A percentile compares a stretch with the other conserved stretches of the same genome.
Conservation (phyloP, 2,797 vertebrate species). For the Oryzias sinensis region DNA sequence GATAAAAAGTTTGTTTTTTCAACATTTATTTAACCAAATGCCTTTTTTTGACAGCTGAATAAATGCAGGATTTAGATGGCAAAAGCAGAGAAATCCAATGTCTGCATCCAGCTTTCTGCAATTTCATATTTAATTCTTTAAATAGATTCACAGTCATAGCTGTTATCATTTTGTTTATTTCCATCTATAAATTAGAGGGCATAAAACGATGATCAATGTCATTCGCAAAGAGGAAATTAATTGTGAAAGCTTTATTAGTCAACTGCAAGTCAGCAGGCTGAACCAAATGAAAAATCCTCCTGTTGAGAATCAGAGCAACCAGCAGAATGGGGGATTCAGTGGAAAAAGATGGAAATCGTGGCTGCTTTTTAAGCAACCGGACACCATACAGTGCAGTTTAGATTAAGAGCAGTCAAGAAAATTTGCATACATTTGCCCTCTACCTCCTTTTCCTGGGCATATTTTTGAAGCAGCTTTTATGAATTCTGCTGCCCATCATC, state of each 20-base stretch:
- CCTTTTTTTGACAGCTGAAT: conserved; percentile 35
- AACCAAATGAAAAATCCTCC: conserved; percentile 34
- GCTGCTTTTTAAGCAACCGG: conserved; percentile 23
- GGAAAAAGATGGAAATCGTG: conserved; percentile 45
- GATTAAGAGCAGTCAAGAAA: conserved; percentile 21
- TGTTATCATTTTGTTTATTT: conserved; percentile 72
- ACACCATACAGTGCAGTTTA: conserved; percentile 7
- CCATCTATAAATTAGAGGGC: conserved; percentile 73
- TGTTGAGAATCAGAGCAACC: conserved; percentile 18
- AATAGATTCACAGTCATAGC: conserved; percentile 56
- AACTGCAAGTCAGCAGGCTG: conserved; percentile 38
- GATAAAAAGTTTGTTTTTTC: no score
- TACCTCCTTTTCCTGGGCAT: conserved; percentile 28
- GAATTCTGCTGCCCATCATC: conserved; percentile 48
- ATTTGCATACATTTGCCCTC: conserved; percentile 52
- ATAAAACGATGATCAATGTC: conserved; percentile 70
- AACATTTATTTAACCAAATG: background rate
- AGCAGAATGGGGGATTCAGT: conserved; percentile 22
- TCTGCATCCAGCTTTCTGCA: conserved; percentile 71
- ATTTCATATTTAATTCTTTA: conserved; percentile 74
- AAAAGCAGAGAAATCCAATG: conserved; percentile 66
- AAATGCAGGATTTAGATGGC: conserved; percentile 63
- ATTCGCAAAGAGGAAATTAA: conserved; percentile 46
- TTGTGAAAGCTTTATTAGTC: conserved; percentile 44
- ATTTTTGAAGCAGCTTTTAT: conserved; percentile 28